Evolutionary conservation across 2,113 vertebrate species (phyloP), one percentile per base, ranked within the genome.

Genomic region (Paralichthys olivaceus): DNA sequence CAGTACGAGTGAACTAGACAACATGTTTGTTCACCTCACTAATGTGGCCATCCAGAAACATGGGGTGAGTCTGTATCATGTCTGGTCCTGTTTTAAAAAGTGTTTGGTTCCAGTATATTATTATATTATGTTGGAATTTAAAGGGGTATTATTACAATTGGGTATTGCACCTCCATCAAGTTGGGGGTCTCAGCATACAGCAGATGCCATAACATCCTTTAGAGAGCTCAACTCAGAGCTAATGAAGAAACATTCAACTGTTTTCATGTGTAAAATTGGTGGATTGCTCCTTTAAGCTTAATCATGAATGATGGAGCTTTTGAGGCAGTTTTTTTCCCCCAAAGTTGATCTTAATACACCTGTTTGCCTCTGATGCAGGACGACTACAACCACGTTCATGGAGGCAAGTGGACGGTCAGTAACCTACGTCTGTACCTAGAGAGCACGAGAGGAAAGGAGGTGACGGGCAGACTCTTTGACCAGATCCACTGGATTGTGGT

Each of bases 1-100:
- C 0, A 98, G 96, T 80, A 98, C 97, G 34, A 99, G 97, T 49
- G 98, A 99, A 74, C 84, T 99, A 89, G 98, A 99, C 90, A 99
- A 99, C 91, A 98, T 99, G 97, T 99, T 99, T 77, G 96, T 99
- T 0, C 98, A 99, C 47, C 97, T 99, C 69, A 99, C 98, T 43
- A 99, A 99, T 0, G 98, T 99, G 49, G 97, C 98, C 89, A 99
- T 99, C 81, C 98, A 99, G 87, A 99, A 97, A 68, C 98, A 99
- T 0, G 98, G 98, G 91, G 98, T 92, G 65, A 73, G 90, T 86
- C 49, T 37, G 26, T 13, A 17, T 47, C 28, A 1, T 6, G 8
- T 69, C 15, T 56, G 20, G 51, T 54, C 51, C 51, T 54, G n/a
- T 54, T 54, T 23, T 2, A 53, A n/a, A 8, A 1, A 51, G 17